phyloP scores from a whole-genome alignment of 2,113 vertebrate species.

The Struthidea cinerea region DNA sequence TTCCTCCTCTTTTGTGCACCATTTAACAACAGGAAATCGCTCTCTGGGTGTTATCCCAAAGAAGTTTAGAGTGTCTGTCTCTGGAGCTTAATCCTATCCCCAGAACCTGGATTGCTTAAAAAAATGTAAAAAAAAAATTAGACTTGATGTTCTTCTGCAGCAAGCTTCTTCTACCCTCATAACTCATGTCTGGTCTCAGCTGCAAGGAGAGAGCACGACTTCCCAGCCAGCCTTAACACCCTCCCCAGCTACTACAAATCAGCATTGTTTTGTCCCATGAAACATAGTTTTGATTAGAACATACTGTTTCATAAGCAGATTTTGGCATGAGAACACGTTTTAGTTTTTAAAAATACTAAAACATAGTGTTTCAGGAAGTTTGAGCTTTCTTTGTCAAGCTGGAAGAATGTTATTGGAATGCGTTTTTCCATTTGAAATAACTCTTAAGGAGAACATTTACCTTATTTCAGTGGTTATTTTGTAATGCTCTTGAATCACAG shows the following conservation, averaged over 20 bases:
- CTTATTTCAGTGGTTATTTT: not conserved
- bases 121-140: not conserved
- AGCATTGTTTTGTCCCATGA: not conserved
- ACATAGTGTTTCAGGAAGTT: not conserved
- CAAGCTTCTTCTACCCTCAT: not conserved
- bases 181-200: not conserved
- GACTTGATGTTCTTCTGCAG: not conserved
- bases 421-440: not conserved
- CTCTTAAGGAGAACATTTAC: not conserved
- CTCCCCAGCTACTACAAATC: not conserved
- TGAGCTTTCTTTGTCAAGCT: not conserved
- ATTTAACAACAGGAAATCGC: not conserved
- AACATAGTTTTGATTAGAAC: not conserved
- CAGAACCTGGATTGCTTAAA: not conserved
- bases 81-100: not conserved
- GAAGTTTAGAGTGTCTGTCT: not conserved
- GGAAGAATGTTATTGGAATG: not conserved
- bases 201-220: not conserved
- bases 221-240: not conserved
- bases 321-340: not conserved
- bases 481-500: not conserved
- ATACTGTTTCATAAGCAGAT: not conserved
- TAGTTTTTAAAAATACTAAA: not conserved
- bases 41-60: not conserved
- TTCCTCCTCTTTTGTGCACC: not conserved